Base-by-base conservation (phyloP, 1,140 invertebrate genomes). In the Drosophila setifemur region DNA sequence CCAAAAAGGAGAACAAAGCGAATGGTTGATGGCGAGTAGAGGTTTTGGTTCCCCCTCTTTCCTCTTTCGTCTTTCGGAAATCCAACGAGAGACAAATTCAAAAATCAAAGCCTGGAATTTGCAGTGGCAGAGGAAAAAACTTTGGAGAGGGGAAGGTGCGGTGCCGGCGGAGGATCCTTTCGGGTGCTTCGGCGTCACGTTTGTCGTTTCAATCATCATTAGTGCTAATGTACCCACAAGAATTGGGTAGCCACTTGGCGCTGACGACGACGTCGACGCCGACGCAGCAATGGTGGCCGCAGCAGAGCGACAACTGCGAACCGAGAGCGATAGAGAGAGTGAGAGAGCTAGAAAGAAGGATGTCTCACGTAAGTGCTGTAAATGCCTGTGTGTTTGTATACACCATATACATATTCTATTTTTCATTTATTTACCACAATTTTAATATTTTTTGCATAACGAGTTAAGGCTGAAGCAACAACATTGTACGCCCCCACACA, bases 171-270 rank as follows among this genome's bases (percentile, higher is more conserved):
- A 70, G 66, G 53, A 60, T 60, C 67, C 54, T 60, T 71, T 49
- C 19, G 44, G 42, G 67, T 49, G 67, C 67, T 71, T 44, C 50
- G 55, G 66, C 70, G 70, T 83, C 79, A 85, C 79, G 79, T 85
- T 85, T 85, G 69, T 77, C 88, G 88, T 90, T 90, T 90, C 88
- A 90, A 90, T 90, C 88, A 90, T 90, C 88, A 90, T 90, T 90
- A 90, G 88, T 58, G 71, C 88, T 90, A 90, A 90, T 90, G 82
- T 90, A 90, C 89, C 89, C 89, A 90, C 89, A 90, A 88, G 83
- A 88, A 90, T 90, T 89, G 83, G 81, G 73, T 53, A 73, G 73
- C 73, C 73, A 77, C 72, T 77, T 87, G 64, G 52, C 77, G 49
- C 57, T 40, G 19, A 26, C 50, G 50, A n/a, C 14, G 26, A n/a